A percentile compares a stretch with the other conserved stretches of the same genome.
phyloP scores from a whole-genome alignment of 2,888 invertebrate genomes.

The Eupithecia centaureata region DNA sequence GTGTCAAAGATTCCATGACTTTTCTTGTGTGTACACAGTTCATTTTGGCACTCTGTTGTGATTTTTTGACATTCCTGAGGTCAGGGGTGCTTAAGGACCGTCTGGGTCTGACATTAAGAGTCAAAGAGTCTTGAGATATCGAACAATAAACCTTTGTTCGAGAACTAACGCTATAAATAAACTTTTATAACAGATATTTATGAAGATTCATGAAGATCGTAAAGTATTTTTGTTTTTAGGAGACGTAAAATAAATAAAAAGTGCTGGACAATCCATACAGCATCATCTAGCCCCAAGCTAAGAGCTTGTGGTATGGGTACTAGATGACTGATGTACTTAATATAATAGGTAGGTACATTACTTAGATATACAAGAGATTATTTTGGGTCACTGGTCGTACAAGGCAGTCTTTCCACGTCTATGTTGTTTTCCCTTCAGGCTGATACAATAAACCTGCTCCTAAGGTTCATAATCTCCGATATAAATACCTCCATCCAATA shows the following conservation, averaged over 20 bases:
- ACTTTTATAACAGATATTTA: background rate
- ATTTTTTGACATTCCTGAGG: background rate
- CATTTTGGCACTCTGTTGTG: background rate
- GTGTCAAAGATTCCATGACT: too few species aligned
- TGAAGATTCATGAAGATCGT: background rate
- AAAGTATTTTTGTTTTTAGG: background rate
- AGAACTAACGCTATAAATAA: slow-evolving; percentile 1
- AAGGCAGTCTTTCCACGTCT: background rate
- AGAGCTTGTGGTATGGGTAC: too few species aligned
- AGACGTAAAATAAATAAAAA: too few species aligned
- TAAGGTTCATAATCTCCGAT: background rate
- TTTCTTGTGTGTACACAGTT: background rate
- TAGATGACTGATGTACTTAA: too few species aligned
- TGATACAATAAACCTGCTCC: background rate
- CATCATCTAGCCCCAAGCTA: too few species aligned
- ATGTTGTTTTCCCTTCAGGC: background rate
- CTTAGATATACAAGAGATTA: background rate
- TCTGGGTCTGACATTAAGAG: background rate
- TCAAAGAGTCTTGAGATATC: background rate
- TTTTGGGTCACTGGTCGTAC: slow-evolving; percentile 1
- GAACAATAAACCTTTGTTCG: background rate
- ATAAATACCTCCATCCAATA: background rate
- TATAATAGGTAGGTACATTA: too few species aligned
- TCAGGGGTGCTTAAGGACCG: background rate
- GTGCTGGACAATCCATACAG: too few species aligned